Evolutionary conservation across 2,797 vertebrate species (phyloP), one percentile per base, ranked within the genome.

Genomic region (Molossus alvarezi): DNA sequence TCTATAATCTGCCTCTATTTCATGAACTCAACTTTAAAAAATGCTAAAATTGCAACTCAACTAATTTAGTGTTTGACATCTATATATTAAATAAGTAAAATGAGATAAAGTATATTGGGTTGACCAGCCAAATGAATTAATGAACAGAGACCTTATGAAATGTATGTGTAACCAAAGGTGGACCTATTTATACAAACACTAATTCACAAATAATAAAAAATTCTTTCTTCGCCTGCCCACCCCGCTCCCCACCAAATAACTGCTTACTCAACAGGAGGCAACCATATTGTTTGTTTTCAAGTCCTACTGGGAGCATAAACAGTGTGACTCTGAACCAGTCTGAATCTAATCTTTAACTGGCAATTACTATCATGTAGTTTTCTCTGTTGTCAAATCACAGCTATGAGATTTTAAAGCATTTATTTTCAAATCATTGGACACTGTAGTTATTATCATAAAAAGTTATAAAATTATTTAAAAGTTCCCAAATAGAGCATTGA

Each of bases 381-480:
- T 87, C 14, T 81, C n/a, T 15, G n/a, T 1, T 15, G 48, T 88
- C 62, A 51, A 7, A 73, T 76, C 57, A 94, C 10, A 76, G 41
- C 12, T 58, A 77, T 18, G 15, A 96, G 37, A 86, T 87, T 95
- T 17, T 55, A 72, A 76, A 80, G 21, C 65, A 82, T 86, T 96
- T 87, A 91, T 86, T 84, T 82, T 79, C 25, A 94, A 92, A 86
- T 33, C 21, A 81, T 14, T 79, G 55, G 12, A 3, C 41, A n/a
- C 88, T 92, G 21, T 51, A 93, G 41, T 29, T 90, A 90, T 93
- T 75, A 84, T 21, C 60, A 95, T 67, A 71, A 67, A 76, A 88
- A 95, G 5, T 94, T 81, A 92, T 23, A 72, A 79, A 96, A 84
- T 29, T 57, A 92, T 81, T 83, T 87, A 21, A 93, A 91, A 60